Conservation (phyloP, 2,113 vertebrate species). For the Rhinogobius similis region DNA sequence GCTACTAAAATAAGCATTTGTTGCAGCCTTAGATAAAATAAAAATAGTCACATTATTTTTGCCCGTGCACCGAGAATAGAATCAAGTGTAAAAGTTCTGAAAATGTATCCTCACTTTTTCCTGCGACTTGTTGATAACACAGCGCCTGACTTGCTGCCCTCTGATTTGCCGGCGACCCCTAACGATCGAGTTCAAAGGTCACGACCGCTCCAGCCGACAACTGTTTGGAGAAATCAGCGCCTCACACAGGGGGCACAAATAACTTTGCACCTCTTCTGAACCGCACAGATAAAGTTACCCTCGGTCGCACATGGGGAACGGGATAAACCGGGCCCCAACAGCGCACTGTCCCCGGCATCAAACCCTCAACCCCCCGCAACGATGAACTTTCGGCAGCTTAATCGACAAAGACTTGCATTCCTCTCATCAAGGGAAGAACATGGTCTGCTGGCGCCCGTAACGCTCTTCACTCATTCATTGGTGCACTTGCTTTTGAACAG, state of each 20-base stretch:
- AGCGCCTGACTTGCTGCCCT: slow-evolving; percentile 39
- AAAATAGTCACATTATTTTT: no score
- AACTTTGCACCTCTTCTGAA: slow-evolving; percentile 61
- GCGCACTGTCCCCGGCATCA: slow-evolving; percentile 17
- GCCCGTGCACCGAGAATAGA: no score
- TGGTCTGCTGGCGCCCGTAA: slow-evolving; percentile 64
- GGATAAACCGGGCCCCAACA: slow-evolving; percentile 29
- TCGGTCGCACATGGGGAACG: slow-evolving; percentile 20
- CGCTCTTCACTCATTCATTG: slow-evolving; percentile 54
- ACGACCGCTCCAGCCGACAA: slow-evolving; percentile 56
- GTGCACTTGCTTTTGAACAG: slow-evolving; percentile 58
- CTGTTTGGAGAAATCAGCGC: slow-evolving; percentile 67
- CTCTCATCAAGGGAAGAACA: slow-evolving; percentile 53
- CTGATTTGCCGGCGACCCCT: slow-evolving; percentile 41
- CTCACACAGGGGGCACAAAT: slow-evolving; percentile 63
- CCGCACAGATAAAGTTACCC: slow-evolving; percentile 42
- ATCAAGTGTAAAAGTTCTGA: no score
- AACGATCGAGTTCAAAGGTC: slow-evolving; percentile 59
- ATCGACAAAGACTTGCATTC: slow-evolving; percentile 61
- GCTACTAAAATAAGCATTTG: no score
- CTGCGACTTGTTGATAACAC: no score
- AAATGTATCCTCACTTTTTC: no score
- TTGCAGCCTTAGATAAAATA: no score
- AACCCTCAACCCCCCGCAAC: background rate
- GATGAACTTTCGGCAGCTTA: slow-evolving; percentile 33